Evolutionary conservation across 2,113 vertebrate species (phyloP), one percentile per base, ranked within the genome.

Genomic region (Calyptommatus sinebrachiatus): DNA sequence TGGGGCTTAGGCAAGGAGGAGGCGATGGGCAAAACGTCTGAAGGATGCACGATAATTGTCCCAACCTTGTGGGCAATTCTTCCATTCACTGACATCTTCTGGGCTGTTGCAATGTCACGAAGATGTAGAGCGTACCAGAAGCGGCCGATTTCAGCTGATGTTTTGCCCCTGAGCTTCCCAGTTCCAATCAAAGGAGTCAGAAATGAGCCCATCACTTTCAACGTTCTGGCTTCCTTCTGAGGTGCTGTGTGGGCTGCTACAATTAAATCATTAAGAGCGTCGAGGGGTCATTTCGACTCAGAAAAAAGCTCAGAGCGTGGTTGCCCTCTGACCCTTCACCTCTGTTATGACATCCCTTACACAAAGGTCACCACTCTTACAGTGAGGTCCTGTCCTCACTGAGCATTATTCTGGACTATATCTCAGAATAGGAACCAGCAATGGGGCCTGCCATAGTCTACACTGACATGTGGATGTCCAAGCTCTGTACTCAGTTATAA

Each of bases 191-290:
- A 18, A 70, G 26, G 28, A 65, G 77, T 83, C 31, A 22, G 57
- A 83, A 71, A 63, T 20, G 7, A 62, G 65, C 71, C 72, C 77
- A 1, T 79, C 82, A 29, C 77, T 66, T 70, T 53, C 77, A 63
- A 10, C 20, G 75, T 26, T 29, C 70, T 62, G 79, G 46, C 66
- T 45, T 70, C 60, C 20, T 5, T 79, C 41, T 57, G 20, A 57
- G 57, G 75, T 53, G 82, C 60, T 70, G 45, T 46, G 10, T 8
- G 72, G 6, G 77, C 10, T 18, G 18, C 60, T 35, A 5, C 72
- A 74, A 78, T 79, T 79, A 79, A 71, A 82, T 29, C 57, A 79
- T 79, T 79, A 75, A 74, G 29, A 24, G 61, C 16, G n/a, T 62
- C 26, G 29, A 28, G 6, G n/a, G 65, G 22, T 26, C 2, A 29